Percentiles rank a stretch among this genome's conserved stretches.
Conservation (phyloP, 1,140 invertebrate genomes). For the Drosophila eugracilis region DNA sequence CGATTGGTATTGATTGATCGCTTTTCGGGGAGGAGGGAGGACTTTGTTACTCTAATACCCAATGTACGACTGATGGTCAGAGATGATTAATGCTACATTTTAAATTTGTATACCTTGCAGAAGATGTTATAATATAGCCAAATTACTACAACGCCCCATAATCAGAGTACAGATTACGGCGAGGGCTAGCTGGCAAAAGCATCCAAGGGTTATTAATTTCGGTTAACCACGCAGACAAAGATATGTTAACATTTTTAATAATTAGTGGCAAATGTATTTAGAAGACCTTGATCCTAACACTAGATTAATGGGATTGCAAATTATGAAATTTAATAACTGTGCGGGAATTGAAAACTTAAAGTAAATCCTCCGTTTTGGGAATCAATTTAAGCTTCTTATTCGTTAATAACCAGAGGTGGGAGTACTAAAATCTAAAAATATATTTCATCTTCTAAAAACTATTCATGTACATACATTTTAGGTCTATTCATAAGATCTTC, state of each 20-base stretch:
- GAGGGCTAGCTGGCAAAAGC: neutral
- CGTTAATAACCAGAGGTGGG: too few relatives aligned
- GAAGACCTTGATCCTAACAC: conserved; percentile 1
- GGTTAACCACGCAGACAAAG: neutral
- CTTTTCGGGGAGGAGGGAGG: conserved; percentile 16
- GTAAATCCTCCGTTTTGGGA: too few relatives aligned
- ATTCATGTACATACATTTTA: too few relatives aligned
- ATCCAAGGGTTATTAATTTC: neutral
- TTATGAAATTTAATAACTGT: neutral
- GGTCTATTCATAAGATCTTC: too few relatives aligned
- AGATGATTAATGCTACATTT: conserved; percentile 24
- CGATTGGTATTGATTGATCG: conserved; percentile 23
- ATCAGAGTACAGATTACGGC: conserved; percentile 1
- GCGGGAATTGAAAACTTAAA: too few relatives aligned
- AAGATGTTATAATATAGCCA: neutral
- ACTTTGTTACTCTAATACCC: conserved; percentile 10
- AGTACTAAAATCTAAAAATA: too few relatives aligned
- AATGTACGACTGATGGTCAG: conserved; percentile 3
- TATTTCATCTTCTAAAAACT: too few relatives aligned
- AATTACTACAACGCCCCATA: conserved; percentile 5
- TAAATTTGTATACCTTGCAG: neutral
- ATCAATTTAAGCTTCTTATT: too few relatives aligned
- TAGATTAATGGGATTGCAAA: neutral
- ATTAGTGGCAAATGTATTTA: neutral
- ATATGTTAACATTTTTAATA: neutral